A percentile compares a stretch with the other conserved stretches of the same genome.
phyloP scores from a whole-genome alignment of 2,113 vertebrate species.

The Ammodytes marinus region DNA sequence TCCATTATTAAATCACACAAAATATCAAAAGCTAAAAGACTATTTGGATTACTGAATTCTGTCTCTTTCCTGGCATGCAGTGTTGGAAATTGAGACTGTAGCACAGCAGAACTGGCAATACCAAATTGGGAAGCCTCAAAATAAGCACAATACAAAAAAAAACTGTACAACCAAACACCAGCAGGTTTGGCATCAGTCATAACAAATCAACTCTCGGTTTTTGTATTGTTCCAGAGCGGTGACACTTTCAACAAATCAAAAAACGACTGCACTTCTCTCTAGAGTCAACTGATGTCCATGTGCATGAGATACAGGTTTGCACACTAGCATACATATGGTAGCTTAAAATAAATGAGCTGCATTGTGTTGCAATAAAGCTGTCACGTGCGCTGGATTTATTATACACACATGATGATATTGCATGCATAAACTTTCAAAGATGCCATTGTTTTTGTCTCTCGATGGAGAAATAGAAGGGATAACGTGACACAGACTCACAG shows the following conservation, averaged over 20 bases:
- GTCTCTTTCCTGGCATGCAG: too few relatives aligned
- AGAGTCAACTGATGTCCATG: slow-evolving; percentile 34
- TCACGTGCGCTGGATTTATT: slow-evolving; percentile 61
- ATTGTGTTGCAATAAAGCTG: slow-evolving; percentile 55
- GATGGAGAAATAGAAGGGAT: neutral
- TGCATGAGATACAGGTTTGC: slow-evolving; percentile 50
- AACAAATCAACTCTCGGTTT: slow-evolving; percentile 20
- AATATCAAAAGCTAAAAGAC: too few relatives aligned
- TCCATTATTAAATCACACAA: too few relatives aligned
- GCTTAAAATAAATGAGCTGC: slow-evolving; percentile 66
- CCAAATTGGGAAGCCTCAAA: too few relatives aligned
- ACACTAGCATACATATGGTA: slow-evolving; percentile 51
- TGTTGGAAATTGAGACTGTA: too few relatives aligned
- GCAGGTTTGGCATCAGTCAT: neutral
- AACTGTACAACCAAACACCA: too few relatives aligned
- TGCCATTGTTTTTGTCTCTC: slow-evolving; percentile 35
- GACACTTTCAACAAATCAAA: slow-evolving; percentile 18
- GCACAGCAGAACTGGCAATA: too few relatives aligned
- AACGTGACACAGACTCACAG: neutral
- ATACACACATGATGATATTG: slow-evolving; percentile 21
- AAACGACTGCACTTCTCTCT: slow-evolving; percentile 7
- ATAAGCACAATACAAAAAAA: too few relatives aligned
- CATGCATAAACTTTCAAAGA: slow-evolving; percentile 52
- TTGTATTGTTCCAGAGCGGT: slow-evolving; percentile 10
- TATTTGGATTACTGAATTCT: too few relatives aligned